These are phyloP conservation scores for Phymatocera aterrima DNA, from an alignment of 2,888 invertebrate genomes.

Conservation along the genomic window DNA sequence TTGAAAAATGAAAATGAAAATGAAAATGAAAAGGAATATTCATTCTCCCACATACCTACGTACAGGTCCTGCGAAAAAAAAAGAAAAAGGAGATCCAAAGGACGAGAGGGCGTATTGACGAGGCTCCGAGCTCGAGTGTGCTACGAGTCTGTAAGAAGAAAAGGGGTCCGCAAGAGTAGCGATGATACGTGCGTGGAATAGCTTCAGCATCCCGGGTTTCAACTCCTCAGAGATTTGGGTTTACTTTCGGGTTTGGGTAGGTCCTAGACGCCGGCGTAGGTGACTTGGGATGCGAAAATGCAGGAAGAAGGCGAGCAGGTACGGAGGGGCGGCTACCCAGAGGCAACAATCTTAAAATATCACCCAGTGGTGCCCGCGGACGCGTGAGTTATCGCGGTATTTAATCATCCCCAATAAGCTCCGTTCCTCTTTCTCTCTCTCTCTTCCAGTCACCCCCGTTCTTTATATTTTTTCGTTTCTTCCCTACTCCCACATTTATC, in stretches of 20 bases:
- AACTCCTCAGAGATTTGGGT: slow-evolving; percentile 66
- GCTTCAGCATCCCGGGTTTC: slow-evolving; percentile 59
- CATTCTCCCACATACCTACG: not conserved
- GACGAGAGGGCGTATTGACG: slow-evolving; percentile 44
- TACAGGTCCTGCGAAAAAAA: not conserved
- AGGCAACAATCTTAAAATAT: slow-evolving; percentile 67
- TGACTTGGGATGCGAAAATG: slow-evolving; percentile 8
- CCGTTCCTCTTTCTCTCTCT: slow-evolving; percentile 39
- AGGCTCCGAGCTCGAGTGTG: slow-evolving; percentile 44
- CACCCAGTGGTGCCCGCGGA: slow-evolving; percentile 61
- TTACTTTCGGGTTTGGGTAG: not conserved
- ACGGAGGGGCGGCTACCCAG: slow-evolving; percentile 52
- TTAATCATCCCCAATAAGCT: slow-evolving; percentile 69
- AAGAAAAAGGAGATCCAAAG: slow-evolving; percentile 40
- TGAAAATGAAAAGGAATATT: no score
- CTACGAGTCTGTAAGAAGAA: not conserved
- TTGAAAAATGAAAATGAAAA: no score
- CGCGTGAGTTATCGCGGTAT: slow-evolving; percentile 67
- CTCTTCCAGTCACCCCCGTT: not conserved
- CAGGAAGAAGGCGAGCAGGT: slow-evolving; percentile 14
- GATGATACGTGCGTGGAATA: slow-evolving; percentile 70
- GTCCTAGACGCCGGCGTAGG: slow-evolving; percentile 22
- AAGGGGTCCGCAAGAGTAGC: slow-evolving; percentile 48
- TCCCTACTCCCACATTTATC: slow-evolving; percentile 18
- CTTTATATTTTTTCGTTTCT: slow-evolving; percentile 25